Conservation (phyloP, 2,888 invertebrate species). For the Thalpophila matura region DNA sequence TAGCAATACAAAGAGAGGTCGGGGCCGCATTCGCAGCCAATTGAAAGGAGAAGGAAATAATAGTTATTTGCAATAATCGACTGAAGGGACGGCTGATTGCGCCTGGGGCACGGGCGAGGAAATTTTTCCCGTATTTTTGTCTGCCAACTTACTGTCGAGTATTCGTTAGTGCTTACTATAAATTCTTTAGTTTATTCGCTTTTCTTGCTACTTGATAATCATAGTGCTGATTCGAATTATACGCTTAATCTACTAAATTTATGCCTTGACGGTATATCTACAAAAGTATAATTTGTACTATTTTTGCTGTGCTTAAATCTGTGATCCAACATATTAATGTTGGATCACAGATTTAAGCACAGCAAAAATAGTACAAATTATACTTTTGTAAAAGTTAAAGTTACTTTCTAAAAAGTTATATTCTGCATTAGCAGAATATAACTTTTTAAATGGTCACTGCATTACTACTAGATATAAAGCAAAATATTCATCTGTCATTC, state of each 20-base stretch:
- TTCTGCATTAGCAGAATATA: no score
- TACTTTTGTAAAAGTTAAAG: no score
- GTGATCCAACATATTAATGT: no score
- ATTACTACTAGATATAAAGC: no score
- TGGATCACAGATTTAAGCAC: no score
- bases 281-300: no score
- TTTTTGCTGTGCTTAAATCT: no score
- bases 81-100: constrained; percentile 89
- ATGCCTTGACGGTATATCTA: no score
- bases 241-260: not conserved
- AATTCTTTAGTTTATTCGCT: constrained; percentile 46
- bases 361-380: no score
- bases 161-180: constrained; percentile 66
- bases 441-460: no score
- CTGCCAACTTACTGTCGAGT: constrained; percentile 69
- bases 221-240: constrained; percentile 1
- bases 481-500: constrained; percentile 16
- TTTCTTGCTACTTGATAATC: constrained; percentile 28
- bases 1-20: constrained; percentile 84
- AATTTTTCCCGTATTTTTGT: constrained; percentile 81
- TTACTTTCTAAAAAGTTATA: no score
- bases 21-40: constrained; percentile 79
- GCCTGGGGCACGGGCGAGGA: constrained; percentile 77
- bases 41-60: constrained; percentile 85
- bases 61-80: constrained; percentile 84